Base-by-base conservation (phyloP, 2,113 vertebrate species). In the Tretioscincus oriximinensis region DNA sequence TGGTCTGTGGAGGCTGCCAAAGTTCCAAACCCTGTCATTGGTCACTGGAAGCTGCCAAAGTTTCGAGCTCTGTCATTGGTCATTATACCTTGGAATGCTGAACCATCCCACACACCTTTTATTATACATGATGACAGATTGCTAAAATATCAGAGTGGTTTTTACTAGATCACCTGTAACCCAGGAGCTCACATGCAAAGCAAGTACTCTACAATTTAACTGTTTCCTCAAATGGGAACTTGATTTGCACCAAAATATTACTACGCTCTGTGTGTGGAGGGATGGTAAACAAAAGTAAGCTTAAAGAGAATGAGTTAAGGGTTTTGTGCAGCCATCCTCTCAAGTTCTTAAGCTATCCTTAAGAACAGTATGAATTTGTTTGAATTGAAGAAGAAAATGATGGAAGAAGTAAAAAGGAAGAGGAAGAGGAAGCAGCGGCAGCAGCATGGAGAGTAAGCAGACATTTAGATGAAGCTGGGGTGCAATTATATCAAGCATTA, bases 391-490 rank as follows among this genome's bases (percentile, higher is more conserved):
- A 80, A 71, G 35, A 41, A 41, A 41, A 41, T 41, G 35, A 41
- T 5, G 35, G 5, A 41, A 41, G 35, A 41, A 41, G 35, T 41
- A 41, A 41, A 41, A 41, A 41, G 35, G 5, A 41, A 41, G 35
- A 41, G 35, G 35, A 41, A 41, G 16, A 66, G 26, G 26, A 51
- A 58, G 68, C 71, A 63, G 47, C 35, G 21, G 66, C 63, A 51
- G 47, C 35, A 24, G 66, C 63, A 51, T 80, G 65, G 45, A 65
- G 29, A 73, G 65, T 11, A 83, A 86, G 73, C 69, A 64, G 80
- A 35, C 7, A 61, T 92, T 92, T 82, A 86, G 63, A 75, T 90
- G 65, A 88, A 73, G 54, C 77, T 88, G 78, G 29, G 61, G 75
- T 41, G 84, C 88, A 88, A 8, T 88, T 49, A 84, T 0, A 90